Base-by-base conservation (phyloP, 2,797 vertebrate species). In the Oreochromis mossambicus region DNA sequence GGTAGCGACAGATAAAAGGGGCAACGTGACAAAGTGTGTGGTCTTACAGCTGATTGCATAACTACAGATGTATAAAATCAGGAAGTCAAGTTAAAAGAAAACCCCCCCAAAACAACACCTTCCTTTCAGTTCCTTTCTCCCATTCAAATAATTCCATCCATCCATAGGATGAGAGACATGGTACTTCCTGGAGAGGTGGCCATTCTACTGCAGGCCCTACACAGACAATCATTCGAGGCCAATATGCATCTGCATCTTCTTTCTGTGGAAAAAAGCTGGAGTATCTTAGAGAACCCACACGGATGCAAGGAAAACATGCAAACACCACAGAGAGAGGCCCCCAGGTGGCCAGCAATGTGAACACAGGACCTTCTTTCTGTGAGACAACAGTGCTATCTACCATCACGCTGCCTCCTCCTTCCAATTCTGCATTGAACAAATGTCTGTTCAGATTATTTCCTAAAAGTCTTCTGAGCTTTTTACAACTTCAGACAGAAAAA, bases 401-500 rank as follows among this genome's bases (percentile, higher is more conserved):
- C 6, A 70, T 46, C 13, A 46, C 3, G 9, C 41, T 70, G 21
- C 24, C 21, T 17, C 66, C 66, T 70, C 13, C 68, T 29, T 73
- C 68, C 68, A 73, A 48, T 29, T 48, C 41, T 29, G 24, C 43
- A 73, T 48, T 29, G 68, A 73, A 29, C 24, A 48, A 75, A 32
- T 50, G 26, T 32, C 26, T 50, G 17, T 75, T 73, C 26, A 19
- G 41, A 63, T 34, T 68, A 26, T 8, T 50, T 56, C 12, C n/a
- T 50, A 29, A 81, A 73, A 50, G 51, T 41, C 24, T 26, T 61
- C 43, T 12, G 21, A 82, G 41, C 75, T 73, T 79, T 90, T 89
- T 85, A 87, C 55, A 84, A 63, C 75, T 78, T 1, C 7, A 90
- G 43, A 83, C 75, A 43, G 43, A 36, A 63, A 66, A 87, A 87